phyloP scores from a whole-genome alignment of 2,888 invertebrate genomes.

The Diaperis boleti region DNA sequence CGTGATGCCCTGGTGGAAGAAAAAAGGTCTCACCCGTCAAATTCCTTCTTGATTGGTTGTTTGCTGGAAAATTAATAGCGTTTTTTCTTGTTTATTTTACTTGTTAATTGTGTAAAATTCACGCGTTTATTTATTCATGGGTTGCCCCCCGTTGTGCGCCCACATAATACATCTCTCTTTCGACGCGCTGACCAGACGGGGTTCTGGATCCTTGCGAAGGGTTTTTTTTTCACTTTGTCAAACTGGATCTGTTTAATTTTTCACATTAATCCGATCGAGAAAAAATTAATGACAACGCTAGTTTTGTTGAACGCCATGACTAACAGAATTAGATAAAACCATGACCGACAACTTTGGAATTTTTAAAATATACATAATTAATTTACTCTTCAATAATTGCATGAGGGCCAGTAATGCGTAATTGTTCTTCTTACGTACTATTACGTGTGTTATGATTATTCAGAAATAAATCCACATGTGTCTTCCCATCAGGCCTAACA shows the following conservation, averaged over 20 bases:
- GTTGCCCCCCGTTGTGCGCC: slow-evolving; percentile 62
- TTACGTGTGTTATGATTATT: too few relatives aligned
- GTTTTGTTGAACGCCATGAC: not conserved
- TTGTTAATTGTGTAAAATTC: slow-evolving; percentile 69
- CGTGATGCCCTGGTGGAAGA: slow-evolving; percentile 41
- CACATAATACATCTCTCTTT: slow-evolving; percentile 64
- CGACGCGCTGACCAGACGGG: slow-evolving; percentile 57
- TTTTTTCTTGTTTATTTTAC: slow-evolving; percentile 66
- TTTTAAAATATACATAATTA: too few relatives aligned
- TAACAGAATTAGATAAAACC: too few relatives aligned
- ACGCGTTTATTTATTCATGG: slow-evolving; percentile 68
- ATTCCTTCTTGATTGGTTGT: slow-evolving; percentile 66
- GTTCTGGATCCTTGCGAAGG: slow-evolving; percentile 46
- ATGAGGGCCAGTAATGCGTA: too few relatives aligned
- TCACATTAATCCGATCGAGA: slow-evolving; percentile 18
- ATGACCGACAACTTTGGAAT: too few relatives aligned
- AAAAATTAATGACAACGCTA: not conserved
- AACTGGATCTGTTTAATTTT: slow-evolving; percentile 44
- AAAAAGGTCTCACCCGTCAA: slow-evolving; percentile 55
- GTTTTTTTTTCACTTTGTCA: slow-evolving; percentile 43
- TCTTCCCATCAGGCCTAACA: too few relatives aligned
- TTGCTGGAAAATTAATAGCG: slow-evolving; percentile 65
- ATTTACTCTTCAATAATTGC: too few relatives aligned
- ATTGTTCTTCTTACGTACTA: too few relatives aligned
- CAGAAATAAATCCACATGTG: too few relatives aligned